A percentile compares a stretch with the other conserved stretches of the same genome.
Evolutionary conservation across 2,888 invertebrate genomes (phyloP).

Genomic region (Trichopria drosophilae): DNA sequence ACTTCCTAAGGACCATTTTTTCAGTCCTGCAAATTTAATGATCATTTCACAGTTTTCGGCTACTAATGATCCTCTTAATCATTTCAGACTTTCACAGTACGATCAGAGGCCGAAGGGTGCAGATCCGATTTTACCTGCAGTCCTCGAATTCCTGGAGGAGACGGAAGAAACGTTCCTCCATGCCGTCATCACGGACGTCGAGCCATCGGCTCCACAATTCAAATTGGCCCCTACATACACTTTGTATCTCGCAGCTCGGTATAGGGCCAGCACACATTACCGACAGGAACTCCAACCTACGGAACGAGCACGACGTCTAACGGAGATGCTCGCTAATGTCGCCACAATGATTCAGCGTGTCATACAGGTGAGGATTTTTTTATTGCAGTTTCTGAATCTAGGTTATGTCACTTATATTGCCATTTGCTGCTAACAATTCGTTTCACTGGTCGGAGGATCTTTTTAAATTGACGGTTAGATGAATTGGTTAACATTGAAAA

Average conservation of each 20-base stretch:
- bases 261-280: slow-evolving; percentile 92
- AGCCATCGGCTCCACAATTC: slow-evolving; percentile 87
- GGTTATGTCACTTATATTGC: too few relatives aligned
- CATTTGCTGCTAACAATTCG: too few relatives aligned
- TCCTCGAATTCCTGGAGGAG: slow-evolving; percentile 92
- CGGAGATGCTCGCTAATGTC: slow-evolving; percentile 86
- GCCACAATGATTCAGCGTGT: slow-evolving; percentile 83
- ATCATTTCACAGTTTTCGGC: too few relatives aligned
- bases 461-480: too few relatives aligned
- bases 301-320: slow-evolving; percentile 88
- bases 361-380: slow-evolving; percentile 67
- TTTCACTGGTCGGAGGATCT: too few relatives aligned
- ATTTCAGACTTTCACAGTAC: slow-evolving; percentile 58
- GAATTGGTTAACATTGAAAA: too few relatives aligned
- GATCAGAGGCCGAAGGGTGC: slow-evolving; percentile 70
- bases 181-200: slow-evolving; percentile 84
- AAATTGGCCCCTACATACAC: slow-evolving; percentile 97
- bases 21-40: too few relatives aligned
- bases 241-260: slow-evolving; percentile 90
- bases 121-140: slow-evolving; percentile 90
- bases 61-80: too few relatives aligned
- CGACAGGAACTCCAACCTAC: slow-evolving; percentile 89
- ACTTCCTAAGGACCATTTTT: too few relatives aligned
- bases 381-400: not conserved
- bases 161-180: slow-evolving; percentile 91